Base-by-base conservation (phyloP, 2,113 vertebrate genomes). In the Forbesichthys papilliferus region DNA sequence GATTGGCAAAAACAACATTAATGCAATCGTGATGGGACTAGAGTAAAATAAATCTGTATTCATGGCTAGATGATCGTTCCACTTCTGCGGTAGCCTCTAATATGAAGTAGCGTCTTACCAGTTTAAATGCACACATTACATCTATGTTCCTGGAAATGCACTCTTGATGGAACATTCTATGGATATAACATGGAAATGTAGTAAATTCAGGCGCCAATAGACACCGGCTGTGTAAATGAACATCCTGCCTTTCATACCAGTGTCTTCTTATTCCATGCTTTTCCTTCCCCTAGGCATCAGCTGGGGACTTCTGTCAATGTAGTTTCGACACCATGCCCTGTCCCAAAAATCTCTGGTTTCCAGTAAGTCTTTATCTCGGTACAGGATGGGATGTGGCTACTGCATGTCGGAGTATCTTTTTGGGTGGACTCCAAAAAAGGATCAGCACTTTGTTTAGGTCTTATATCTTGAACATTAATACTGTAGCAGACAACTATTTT, bases 301-400 rank as follows among this genome's bases (percentile, higher is more conserved):
- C 13, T 36, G 0, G 54, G 10, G 11, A 52, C 36, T 1, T 56
- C 27, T 27, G 27, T 27, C 27, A 56, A 5, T 56, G 5, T 4
- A 3, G n/a, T 1, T 66, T 53, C 20, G 11, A 49, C 48, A 36
- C 49, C 14, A 64, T 42, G n/a, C 61, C 18, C 57, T 66, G 71
- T 68, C 54, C 62, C 52, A 53, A 16, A 68, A 59, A 46, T 14
- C 7, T 64, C 0, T 16, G 1, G 9, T 48, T 69, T 79, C 53
- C 48, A 10, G 34, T 48, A 66, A 33, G 20, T 16, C 0, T 14
- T 3, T 1, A 4, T 16, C 27, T 11, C 2, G 14, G 48, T 53
- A 54, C 16, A 63, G 61, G 56, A 63, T 33, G 58, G 42, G 46
- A 20, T 27, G 42, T 14, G 14, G 42, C 54, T 0, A 13, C 27